Evolutionary conservation across 2,888 invertebrate species (phyloP).

Genomic region (Acrobasis repandana): DNA sequence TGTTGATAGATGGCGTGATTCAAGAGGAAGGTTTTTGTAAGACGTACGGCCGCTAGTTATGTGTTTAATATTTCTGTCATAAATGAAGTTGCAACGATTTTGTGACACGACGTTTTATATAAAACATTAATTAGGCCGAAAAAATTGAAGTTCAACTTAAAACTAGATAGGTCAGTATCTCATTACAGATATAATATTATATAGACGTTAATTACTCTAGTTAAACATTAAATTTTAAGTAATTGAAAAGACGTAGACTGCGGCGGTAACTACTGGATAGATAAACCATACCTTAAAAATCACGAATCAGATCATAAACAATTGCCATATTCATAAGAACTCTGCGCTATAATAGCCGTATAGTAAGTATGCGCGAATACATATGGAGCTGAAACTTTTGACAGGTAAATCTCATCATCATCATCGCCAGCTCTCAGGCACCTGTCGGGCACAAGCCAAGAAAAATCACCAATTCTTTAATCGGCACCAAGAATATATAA

Average conservation of each 20-base stretch:
- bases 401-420: too few relatives aligned
- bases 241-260: not conserved
- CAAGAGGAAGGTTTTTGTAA: too few relatives aligned
- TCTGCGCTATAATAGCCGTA: too few relatives aligned
- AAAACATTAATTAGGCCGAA: not conserved
- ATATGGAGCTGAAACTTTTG: too few relatives aligned
- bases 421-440: too few relatives aligned
- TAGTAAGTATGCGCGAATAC: too few relatives aligned
- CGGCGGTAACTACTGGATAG: not conserved
- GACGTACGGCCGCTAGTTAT: too few relatives aligned
- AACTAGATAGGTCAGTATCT: constrained; percentile 15
- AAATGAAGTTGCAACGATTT: not conserved
- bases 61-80: not conserved
- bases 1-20: too few relatives aligned
- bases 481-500: too few relatives aligned
- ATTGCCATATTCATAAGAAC: too few relatives aligned
- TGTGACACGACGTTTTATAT: not conserved
- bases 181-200: constrained; percentile 1
- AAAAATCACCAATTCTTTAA: too few relatives aligned
- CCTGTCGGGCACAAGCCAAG: too few relatives aligned
- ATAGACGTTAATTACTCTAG: constrained; percentile 11
- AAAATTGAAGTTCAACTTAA: constrained; percentile 7
- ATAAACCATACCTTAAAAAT: not conserved
- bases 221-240: not conserved
- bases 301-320: not conserved